phyloP scores from a whole-genome alignment of 2,888 invertebrate species.

The Aphidius colemani region DNA sequence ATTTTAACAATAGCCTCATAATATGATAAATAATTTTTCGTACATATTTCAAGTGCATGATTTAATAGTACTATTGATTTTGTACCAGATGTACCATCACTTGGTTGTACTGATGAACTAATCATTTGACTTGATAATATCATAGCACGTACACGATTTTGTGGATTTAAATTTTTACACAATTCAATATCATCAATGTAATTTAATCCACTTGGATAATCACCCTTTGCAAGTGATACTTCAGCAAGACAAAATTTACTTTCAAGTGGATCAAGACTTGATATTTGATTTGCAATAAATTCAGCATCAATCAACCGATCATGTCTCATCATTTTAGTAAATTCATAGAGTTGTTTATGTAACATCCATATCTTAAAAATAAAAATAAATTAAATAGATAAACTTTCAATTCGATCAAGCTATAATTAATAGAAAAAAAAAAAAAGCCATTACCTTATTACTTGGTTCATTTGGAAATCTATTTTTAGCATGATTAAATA shows the following conservation, averaged over 20 bases:
- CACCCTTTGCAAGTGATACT: constrained; percentile 56
- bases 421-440: neutral
- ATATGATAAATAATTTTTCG: constrained; percentile 77
- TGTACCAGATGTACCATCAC: constrained; percentile 63
- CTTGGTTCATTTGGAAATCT: constrained; percentile 69
- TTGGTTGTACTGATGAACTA: constrained; percentile 63
- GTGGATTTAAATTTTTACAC: constrained; percentile 42
- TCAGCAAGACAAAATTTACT: constrained; percentile 60
- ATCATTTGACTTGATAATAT: constrained; percentile 73
- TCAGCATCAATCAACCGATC: constrained; percentile 63
- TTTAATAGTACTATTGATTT: constrained; percentile 66
- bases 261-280: constrained; percentile 62
- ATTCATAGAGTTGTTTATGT: constrained; percentile 66
- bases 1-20: constrained; percentile 76
- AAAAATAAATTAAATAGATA: constrained; percentile 27
- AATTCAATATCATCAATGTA: constrained; percentile 44
- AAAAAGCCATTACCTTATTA: constrained; percentile 44
- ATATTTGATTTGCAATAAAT: constrained; percentile 61
- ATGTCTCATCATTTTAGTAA: constrained; percentile 59
- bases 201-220: constrained; percentile 53
- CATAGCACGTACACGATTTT: constrained; percentile 68
- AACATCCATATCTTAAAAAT: constrained; percentile 69
- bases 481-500: constrained; percentile 68
- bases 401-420: too few relatives aligned
- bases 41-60: constrained; percentile 75